Evolutionary conservation across 2,113 vertebrate genomes (phyloP), one percentile per base, ranked within the genome.

Genomic region (Callopanchax toddi): DNA sequence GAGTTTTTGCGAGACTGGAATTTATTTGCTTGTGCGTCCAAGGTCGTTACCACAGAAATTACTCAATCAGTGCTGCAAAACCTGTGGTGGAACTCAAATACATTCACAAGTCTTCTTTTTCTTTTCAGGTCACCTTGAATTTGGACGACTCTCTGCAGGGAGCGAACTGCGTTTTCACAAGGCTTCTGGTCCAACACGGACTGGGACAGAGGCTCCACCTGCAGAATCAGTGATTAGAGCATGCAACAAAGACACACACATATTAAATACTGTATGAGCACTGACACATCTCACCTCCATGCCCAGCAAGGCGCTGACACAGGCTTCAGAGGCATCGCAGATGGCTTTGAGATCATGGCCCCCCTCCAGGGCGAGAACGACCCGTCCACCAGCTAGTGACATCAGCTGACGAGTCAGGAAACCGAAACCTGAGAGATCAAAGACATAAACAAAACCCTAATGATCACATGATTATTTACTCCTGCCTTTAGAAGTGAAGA

Each of bases 371-470:
- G 93, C 95, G 18, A 98, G 82, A 39, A 98, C 93, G 20, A 98
- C 81, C 0, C 93, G 92, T 1, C 96, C 97, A 1, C 92, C 94
- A 0, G 96, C 95, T 89, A 99, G 71, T 39, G 86, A 93, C 96
- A 97, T 99, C 85, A 99, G 90, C 84, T 96, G 95, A 78, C 93
- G 93, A 0, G 97, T 98, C 92, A 99, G 89, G 83, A 95, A 95
- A 70, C 96, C 97, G 63, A 99, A 98, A 74, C 96, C 96, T 98
- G 81, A n/a, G 48, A 67, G 16, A 42, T 66, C 49, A 75, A 42
- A 55, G 20, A 29, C 3, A 60, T 17, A 46, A n/a, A 51, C 23
- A 20, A 9, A 17, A n/a, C 17, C 1, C 17, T 37, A 8, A 43
- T 39, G 12, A 13, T 8, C 40, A 40, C 4, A 4, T 37, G 36